Percentiles rank a stretch among this genome's conserved stretches.
These are phyloP conservation scores for Dasysyrphus tricinctus DNA, from an alignment of 2,888 invertebrate genomes.

Conservation along the genomic window DNA sequence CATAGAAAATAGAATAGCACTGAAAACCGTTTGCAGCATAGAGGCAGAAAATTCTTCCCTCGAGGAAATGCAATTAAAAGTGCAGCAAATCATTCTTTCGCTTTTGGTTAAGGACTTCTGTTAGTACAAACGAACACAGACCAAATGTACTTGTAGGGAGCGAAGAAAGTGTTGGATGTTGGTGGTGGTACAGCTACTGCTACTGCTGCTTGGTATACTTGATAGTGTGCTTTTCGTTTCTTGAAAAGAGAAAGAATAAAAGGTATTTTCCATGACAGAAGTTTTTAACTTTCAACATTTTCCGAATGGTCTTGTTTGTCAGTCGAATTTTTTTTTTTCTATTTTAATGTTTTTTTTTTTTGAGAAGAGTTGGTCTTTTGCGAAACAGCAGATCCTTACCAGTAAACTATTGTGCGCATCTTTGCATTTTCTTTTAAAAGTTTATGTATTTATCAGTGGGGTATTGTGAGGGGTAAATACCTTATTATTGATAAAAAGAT, in stretches of 20 bases:
- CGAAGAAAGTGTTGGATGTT: constrained; percentile 1
- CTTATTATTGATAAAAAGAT: background rate
- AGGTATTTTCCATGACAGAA: constrained; percentile 55
- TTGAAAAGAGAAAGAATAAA: constrained; percentile 1
- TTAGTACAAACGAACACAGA: constrained; percentile 16
- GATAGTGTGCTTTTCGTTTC: constrained; percentile 5
- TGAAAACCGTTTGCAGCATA: constrained; percentile 36
- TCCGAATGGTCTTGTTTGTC: constrained; percentile 54
- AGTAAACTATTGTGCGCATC: constrained; percentile 52
- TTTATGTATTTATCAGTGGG: constrained; percentile 31
- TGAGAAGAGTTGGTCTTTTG: constrained; percentile 20
- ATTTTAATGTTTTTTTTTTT: too few species aligned
- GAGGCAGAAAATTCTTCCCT: constrained; percentile 41
- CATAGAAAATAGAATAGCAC: constrained; percentile 30
- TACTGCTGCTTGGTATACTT: background rate
- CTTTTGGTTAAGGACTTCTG: constrained; percentile 38
- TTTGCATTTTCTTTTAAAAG: constrained; percentile 40
- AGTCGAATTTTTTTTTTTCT: background rate
- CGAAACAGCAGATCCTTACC: constrained; percentile 30
- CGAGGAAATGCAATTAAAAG: constrained; percentile 72
- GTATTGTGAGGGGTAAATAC: background rate
- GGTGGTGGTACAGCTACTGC: background rate
- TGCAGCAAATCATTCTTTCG: constrained; percentile 69
- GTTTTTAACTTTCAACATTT: constrained; percentile 63
- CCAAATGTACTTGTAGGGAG: constrained; percentile 1